Base-by-base conservation (phyloP, 2,888 invertebrate genomes). In the Limnephilus rhombicus region DNA sequence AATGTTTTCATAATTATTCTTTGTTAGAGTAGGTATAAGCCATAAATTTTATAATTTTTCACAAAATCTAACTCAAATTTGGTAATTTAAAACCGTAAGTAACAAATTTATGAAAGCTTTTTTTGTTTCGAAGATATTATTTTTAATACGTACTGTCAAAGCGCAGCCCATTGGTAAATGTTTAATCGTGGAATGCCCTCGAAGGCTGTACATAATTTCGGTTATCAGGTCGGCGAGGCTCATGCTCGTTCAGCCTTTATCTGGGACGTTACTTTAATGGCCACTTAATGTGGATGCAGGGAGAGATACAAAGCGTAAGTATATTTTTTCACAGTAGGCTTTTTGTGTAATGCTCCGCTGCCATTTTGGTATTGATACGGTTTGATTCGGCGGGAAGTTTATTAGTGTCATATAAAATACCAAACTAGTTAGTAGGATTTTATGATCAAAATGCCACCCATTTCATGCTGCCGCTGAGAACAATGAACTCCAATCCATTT, bases 251-350 rank as follows among this genome's bases (percentile, higher is more conserved):
- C 83, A 83, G 18, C 15, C 37, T 83, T 34, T 37, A 83, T 83
- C 83, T 41, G 41, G 41, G 83, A 83, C 83, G 31, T 83, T 83
- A 37, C 24, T 83, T 83, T 83, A 83, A 83, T 83, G 83, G 37
- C 83, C 83, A 83, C 34, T 83, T 83, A 83, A 83, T 83, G 68
- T 68, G 68, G 68, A 68, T 68, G 24, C 68, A 24, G 68, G 24
- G 68, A 68, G 68, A 68, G 68, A 68, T 68, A 68, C n/a, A 24
- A 68, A 24, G 24, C 2, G 68, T 68, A 68, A 68, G 68, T 68
- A 68, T 68, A 68, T 68, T 68, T 68, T 68, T 68, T 68, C 68
- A 68, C 68, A 9, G 68, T 68, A 68, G 68, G 68, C 2, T 68
- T 68, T 68, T 68, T 68, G 68, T 68, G n/a, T 68, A 24, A 68